phyloP scores from a whole-genome alignment of 2,888 invertebrate genomes.

The Hemithea aestivaria region DNA sequence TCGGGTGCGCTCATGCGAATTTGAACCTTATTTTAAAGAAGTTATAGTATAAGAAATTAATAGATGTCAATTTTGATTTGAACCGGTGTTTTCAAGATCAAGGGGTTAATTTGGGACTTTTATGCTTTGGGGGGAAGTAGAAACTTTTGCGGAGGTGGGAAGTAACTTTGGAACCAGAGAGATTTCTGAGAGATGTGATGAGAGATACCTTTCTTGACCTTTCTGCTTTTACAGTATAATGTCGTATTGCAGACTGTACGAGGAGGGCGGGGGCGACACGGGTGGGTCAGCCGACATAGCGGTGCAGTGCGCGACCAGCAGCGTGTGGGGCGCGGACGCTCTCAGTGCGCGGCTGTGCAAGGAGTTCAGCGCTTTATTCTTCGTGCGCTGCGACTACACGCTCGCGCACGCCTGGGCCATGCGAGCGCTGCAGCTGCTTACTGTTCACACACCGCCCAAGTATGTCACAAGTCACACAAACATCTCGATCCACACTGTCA shows the following conservation, averaged over 20 bases:
- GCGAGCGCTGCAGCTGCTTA: conserved; percentile 84
- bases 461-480: conserved; percentile 44
- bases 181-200: too few relatives aligned
- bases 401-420: conserved; percentile 89
- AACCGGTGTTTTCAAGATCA: too few relatives aligned
- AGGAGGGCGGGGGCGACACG: conserved; percentile 11
- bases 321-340: conserved; percentile 54
- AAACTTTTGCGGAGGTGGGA: too few relatives aligned
- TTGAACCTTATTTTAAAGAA: too few relatives aligned
- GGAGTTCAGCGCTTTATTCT: conserved; percentile 90
- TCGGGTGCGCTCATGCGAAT: too few relatives aligned
- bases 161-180: too few relatives aligned
- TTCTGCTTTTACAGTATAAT: too few relatives aligned
- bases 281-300: conserved; percentile 8
- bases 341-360: conserved; percentile 86
- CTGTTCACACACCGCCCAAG: conserved; percentile 81
- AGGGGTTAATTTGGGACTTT: too few relatives aligned
- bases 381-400: conserved; percentile 91
- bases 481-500: too few relatives aligned
- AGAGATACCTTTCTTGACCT: neutral
- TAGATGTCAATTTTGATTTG: too few relatives aligned
- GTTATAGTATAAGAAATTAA: too few relatives aligned
- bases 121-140: too few relatives aligned
- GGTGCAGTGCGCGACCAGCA: conserved; percentile 19
- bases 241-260: neutral